A percentile compares a stretch with the other conserved stretches of the same genome.
phyloP scores from a whole-genome alignment of 2,797 vertebrate species.

The Lophotriccus pileatus region DNA sequence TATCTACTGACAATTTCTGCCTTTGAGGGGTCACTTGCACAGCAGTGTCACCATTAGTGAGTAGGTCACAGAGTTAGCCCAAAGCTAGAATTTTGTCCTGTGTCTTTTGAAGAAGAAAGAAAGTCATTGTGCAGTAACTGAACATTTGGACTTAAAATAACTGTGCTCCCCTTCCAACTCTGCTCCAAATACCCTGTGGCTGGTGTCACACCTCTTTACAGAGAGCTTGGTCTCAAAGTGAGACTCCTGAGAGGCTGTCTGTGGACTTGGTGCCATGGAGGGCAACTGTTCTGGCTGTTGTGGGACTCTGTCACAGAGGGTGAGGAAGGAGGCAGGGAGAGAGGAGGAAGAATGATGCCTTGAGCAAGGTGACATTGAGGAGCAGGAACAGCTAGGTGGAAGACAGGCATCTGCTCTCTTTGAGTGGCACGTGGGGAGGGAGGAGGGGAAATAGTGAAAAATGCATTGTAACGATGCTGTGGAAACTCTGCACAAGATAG shows the following conservation, averaged over 20 bases:
- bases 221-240: not conserved
- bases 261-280: not conserved
- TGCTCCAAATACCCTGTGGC: not conserved
- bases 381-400: not conserved
- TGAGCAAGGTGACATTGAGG: constrained; percentile 1
- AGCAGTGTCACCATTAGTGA: not conserved
- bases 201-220: not conserved
- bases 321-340: not conserved
- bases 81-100: not conserved
- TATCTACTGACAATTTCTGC: not conserved
- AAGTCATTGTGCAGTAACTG: not conserved
- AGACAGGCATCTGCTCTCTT: not conserved
- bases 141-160: constrained; percentile 24
- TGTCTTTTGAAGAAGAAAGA: not conserved
- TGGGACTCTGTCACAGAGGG: not conserved
- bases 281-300: not conserved
- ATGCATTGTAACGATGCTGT: not conserved
- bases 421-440: not conserved
- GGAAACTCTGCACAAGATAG: not conserved
- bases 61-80: not conserved
- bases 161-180: not conserved
- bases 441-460: not conserved
- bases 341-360: not conserved
- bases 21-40: not conserved
- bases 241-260: not conserved